A percentile compares a stretch with the other conserved stretches of the same genome.
phyloP scores from a whole-genome alignment of 2,888 invertebrate genomes.

The Plagodis pulveraria region DNA sequence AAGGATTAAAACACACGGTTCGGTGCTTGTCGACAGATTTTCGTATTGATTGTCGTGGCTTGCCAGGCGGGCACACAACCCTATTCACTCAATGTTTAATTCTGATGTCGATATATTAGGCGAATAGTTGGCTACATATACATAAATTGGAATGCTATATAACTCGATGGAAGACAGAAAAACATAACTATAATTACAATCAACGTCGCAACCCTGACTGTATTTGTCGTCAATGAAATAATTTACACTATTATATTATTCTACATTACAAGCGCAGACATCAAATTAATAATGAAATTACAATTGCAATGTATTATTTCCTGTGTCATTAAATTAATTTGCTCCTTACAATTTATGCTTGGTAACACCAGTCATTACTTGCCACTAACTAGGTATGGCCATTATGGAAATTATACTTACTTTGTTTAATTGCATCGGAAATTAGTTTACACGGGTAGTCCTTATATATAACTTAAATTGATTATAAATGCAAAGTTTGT shows the following conservation, averaged over 20 bases:
- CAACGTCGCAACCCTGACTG: neutral
- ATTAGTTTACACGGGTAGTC: neutral
- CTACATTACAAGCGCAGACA: slow-evolving; percentile 1
- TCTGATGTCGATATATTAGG: too few species aligned
- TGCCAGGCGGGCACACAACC: too few species aligned
- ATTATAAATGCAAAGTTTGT: neutral
- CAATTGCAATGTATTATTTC: slow-evolving; percentile 15
- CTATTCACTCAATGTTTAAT: too few species aligned
- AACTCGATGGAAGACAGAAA: too few species aligned
- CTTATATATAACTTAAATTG: neutral
- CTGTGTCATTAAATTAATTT: slow-evolving; percentile 24
- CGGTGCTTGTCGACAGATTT: too few species aligned
- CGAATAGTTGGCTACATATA: too few species aligned
- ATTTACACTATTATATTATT: neutral
- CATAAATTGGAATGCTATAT: too few species aligned
- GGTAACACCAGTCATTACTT: slow-evolving; percentile 10
- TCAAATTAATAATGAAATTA: slow-evolving; percentile 15
- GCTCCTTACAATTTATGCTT: slow-evolving; percentile 13
- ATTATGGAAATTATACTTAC: slow-evolving; percentile 1
- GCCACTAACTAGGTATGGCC: slow-evolving; percentile 4
- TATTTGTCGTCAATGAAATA: neutral
- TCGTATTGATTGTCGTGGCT: too few species aligned
- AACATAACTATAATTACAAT: neutral
- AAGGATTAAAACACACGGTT: too few species aligned
- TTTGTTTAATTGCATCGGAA: slow-evolving; percentile 1